Evolutionary conservation across 1,140 invertebrate genomes (phyloP).

Genomic region (Plutomurus gul): DNA sequence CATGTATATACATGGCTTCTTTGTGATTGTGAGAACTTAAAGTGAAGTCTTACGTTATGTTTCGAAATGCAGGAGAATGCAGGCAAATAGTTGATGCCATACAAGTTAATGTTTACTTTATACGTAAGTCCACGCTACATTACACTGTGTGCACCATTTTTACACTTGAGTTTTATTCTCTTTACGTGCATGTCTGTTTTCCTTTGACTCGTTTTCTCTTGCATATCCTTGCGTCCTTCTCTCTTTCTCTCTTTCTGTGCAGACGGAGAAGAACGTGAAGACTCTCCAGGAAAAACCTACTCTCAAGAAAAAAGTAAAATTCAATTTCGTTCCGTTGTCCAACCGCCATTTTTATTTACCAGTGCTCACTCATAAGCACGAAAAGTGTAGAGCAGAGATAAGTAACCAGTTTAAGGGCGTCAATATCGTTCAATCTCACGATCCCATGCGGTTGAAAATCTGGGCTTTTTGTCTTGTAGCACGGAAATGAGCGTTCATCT

Average conservation of each 20-base stretch:
- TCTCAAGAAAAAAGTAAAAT: too few relatives aligned
- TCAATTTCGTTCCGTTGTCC: not conserved
- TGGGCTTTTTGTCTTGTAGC: too few relatives aligned
- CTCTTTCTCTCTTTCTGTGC: not conserved
- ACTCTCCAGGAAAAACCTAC: not conserved
- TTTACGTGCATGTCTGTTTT: not conserved
- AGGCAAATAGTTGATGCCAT: not conserved
- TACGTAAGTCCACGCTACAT: too few relatives aligned
- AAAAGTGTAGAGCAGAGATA: too few relatives aligned
- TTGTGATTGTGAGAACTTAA: too few relatives aligned
- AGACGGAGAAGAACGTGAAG: not conserved
- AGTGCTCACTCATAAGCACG: not conserved
- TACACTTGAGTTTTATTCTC: not conserved
- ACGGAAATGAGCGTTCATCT: too few relatives aligned
- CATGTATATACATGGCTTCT: not conserved
- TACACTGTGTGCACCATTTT: not conserved
- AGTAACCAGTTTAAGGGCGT: too few relatives aligned
- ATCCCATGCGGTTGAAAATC: too few relatives aligned
- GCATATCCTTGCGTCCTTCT: not conserved
- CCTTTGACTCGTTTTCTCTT: too few relatives aligned
- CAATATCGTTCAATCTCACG: too few relatives aligned
- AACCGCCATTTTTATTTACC: not conserved
- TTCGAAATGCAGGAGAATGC: not conserved
- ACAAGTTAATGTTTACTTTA: not conserved
- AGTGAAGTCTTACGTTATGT: too few relatives aligned